A percentile compares a stretch with the other conserved stretches of the same genome.
phyloP scores from a whole-genome alignment of 2,797 vertebrate species.

The Karalla daura region DNA sequence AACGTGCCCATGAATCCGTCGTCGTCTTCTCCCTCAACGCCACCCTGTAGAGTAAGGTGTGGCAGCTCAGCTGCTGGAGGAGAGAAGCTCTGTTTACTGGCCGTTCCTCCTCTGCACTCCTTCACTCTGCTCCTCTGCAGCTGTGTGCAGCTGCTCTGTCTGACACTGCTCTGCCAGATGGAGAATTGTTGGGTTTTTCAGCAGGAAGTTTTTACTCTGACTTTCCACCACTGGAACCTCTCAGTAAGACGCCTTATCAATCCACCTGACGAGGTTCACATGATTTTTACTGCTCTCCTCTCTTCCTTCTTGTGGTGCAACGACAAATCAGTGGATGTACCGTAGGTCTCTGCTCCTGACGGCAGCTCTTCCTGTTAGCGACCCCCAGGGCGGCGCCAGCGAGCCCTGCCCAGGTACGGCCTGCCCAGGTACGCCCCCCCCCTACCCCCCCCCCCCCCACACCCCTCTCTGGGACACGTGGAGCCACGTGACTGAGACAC shows the following conservation, averaged over 20 bases:
- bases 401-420: too few species aligned
- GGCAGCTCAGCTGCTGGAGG: background rate
- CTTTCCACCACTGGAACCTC: constrained; percentile 3
- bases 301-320: constrained; percentile 35
- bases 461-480: background rate
- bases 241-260: constrained; percentile 58
- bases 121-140: too few species aligned
- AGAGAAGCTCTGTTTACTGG: too few species aligned
- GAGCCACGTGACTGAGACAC: too few species aligned
- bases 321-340: constrained; percentile 61
- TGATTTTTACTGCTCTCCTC: background rate
- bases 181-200: constrained; percentile 25
- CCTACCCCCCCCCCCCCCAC: background rate
- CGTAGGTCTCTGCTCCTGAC: constrained; percentile 36
- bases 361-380: too few species aligned
- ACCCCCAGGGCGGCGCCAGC: too few species aligned
- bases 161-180: background rate
- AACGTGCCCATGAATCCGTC: constrained; percentile 2
- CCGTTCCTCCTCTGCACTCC: constrained; percentile 26
- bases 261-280: constrained; percentile 10
- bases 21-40: too few species aligned
- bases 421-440: background rate
- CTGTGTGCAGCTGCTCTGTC: background rate
- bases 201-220: background rate
- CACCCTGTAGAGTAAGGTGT: too few species aligned